Percentiles rank a stretch among this genome's conserved stretches.
Conservation (phyloP, 2,888 invertebrate genomes). For the Chirona hameri region DNA sequence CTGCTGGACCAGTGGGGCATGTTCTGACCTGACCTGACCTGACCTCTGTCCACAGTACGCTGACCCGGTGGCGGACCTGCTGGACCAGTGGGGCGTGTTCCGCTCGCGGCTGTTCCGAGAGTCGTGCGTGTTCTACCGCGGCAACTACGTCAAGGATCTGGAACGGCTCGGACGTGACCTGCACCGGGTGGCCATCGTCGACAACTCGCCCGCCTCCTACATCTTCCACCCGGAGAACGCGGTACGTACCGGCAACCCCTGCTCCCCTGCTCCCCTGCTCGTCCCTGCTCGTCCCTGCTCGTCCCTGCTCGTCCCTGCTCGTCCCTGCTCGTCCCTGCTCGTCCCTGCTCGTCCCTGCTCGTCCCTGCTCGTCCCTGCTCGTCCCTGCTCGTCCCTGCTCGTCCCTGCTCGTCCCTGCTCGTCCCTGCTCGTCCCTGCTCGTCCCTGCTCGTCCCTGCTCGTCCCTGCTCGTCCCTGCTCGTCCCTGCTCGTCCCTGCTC, state of each 20-base stretch:
- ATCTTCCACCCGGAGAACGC: slow-evolving; percentile 99
- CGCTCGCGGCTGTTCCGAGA: slow-evolving; percentile 95
- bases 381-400: no score
- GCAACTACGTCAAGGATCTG: slow-evolving; percentile 97
- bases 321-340: no score
- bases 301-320: no score
- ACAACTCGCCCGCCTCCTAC: slow-evolving; percentile 99
- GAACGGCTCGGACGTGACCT: slow-evolving; percentile 95
- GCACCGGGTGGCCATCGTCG: slow-evolving; percentile 94
- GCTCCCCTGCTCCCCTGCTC: no score
- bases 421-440: no score
- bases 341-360: no score
- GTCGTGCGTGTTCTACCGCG: slow-evolving; percentile 99
- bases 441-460: no score
- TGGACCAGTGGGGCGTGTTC: slow-evolving; percentile 97
- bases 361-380: no score
- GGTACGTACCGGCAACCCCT: slow-evolving; percentile 60
- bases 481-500: no score
- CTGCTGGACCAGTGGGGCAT: slow-evolving; percentile 96
- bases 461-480: no score
- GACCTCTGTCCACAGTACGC: slow-evolving; percentile 67
- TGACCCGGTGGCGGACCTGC: slow-evolving; percentile 97
- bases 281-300: no score
- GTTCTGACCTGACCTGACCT: slow-evolving; percentile 33
- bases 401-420: no score